Conservation (phyloP, 2,113 vertebrate species). For the Sardina pilchardus region DNA sequence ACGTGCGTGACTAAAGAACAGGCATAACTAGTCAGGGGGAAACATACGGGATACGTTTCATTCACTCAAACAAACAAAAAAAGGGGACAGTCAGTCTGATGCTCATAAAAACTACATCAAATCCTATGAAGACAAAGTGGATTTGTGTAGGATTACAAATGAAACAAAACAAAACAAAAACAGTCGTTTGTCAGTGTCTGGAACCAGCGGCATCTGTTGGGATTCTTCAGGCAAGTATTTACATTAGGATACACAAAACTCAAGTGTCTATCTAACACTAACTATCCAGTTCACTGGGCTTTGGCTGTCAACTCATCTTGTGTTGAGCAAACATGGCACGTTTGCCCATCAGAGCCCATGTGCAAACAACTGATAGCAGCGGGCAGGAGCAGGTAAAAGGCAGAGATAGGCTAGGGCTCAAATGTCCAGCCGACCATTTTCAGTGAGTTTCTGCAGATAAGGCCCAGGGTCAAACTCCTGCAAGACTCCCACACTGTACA, state of each 20-base stretch:
- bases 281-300: neutral
- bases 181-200: neutral
- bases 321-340: neutral
- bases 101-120: neutral
- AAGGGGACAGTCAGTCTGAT: neutral
- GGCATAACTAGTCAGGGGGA: neutral
- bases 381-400: neutral
- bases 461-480: neutral
- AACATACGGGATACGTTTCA: neutral
- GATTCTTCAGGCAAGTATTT: neutral
- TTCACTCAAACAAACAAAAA: neutral
- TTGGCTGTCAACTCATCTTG: neutral
- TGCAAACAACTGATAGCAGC: neutral
- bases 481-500: neutral
- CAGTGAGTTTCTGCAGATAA: conserved; percentile 3
- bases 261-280: neutral
- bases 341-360: neutral
- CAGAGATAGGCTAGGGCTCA: neutral
- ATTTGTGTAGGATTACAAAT: neutral
- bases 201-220: neutral
- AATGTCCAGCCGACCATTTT: neutral
- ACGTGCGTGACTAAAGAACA: neutral
- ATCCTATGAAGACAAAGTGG: neutral
- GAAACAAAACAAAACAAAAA: neutral
- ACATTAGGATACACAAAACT: neutral